phyloP scores from a whole-genome alignment of 2,113 vertebrate species.

The Accipiter virgatus region DNA sequence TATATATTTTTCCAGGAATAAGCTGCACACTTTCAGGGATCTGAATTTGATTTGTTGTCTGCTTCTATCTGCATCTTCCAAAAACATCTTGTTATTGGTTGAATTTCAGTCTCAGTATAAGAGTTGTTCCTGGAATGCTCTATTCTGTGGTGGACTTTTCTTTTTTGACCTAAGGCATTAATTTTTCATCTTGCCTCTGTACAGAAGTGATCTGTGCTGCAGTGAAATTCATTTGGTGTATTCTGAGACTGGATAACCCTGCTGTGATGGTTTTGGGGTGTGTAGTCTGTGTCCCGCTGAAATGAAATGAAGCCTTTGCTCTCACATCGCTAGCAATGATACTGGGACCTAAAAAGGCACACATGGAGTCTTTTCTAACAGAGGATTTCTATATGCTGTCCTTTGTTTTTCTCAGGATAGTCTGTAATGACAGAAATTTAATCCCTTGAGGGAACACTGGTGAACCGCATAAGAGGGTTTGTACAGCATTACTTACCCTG shows the following conservation, averaged over 20 bases:
- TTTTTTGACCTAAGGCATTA: not conserved
- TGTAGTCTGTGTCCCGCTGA: not conserved
- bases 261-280: not conserved
- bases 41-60: not conserved
- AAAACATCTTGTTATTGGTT: not conserved
- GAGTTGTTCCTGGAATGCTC: not conserved
- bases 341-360: not conserved
- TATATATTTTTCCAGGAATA: not conserved
- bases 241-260: not conserved
- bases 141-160: not conserved
- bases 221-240: not conserved
- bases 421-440: not conserved
- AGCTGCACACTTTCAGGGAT: not conserved
- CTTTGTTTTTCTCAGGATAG: not conserved
- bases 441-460: not conserved
- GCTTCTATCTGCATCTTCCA: not conserved
- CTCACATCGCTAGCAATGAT: not conserved
- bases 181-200: conserved; percentile 4
- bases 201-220: not conserved
- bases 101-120: not conserved
- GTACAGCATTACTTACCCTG: not conserved
- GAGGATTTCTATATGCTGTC: not conserved
- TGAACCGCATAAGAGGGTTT: not conserved
- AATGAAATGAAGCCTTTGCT: not conserved
- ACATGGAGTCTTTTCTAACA: not conserved